Evolutionary conservation across 2,113 vertebrate species (phyloP), one percentile per base, ranked within the genome.

Genomic region (Grallaria varia): DNA sequence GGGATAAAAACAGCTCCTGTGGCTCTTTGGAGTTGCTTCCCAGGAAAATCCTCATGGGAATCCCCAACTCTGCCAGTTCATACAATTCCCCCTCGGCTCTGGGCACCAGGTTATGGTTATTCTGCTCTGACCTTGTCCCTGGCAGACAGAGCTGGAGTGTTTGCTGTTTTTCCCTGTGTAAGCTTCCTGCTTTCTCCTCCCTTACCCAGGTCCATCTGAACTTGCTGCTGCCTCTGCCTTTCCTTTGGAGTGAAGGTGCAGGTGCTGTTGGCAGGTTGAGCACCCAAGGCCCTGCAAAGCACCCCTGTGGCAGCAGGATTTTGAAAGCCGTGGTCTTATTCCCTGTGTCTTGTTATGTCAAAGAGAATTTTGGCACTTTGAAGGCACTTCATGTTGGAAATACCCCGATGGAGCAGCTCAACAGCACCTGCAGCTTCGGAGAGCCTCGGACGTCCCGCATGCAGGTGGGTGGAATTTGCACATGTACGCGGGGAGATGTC

Each of bases 341-440:
- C 39, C 21, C 72, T 7, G 2, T 12, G 19, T 8, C 31, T 37
- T n/a, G 24, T 49, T 23, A 4, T 8, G 14, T 8, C 2, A 3
- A 33, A 74, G 45, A 25, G 6, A 11, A 10, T 42, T 80, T 24
- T 3, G 6, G 31, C 33, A 5, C 20, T 67, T 72, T 1, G 5
- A 56, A 72, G 9, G 30, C 4, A 7, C 40, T 77, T 74, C 2
- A 3, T 4, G 4, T 16, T 3, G 13, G 45, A 60, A 76, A 28
- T 12, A 4, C 9, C 37, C 30, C 17, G 7, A 5, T 0, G 35
- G 19, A 67, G 39, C 39, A 62, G 22, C 28, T 52, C 47, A 37
- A 3, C 47, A 4, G 9, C 27, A 20, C 35, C 45, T 6, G 14
- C 16, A 4, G 0, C 45, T 35, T 21, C 49, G 5, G 35, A 31